Evolutionary conservation across 1,140 invertebrate genomes (phyloP).

Genomic region (Hyles euphorbiae): DNA sequence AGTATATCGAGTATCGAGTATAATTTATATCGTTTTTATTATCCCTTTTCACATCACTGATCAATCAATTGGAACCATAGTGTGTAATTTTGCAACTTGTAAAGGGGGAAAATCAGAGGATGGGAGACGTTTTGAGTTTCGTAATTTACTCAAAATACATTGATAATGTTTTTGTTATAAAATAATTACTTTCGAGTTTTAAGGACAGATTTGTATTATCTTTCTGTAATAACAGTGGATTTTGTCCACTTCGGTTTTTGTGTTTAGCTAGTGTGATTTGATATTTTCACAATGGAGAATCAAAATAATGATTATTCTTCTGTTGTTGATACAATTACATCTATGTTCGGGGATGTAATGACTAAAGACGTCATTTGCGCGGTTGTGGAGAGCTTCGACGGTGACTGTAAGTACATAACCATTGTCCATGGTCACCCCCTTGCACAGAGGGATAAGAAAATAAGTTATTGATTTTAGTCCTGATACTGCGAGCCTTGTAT

Average conservation of each 20-base stretch:
- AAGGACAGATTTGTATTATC: neutral
- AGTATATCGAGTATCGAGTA: no score
- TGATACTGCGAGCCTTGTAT: neutral
- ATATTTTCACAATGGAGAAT: constrained; percentile 16
- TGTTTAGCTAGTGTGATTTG: neutral
- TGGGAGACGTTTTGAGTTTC: neutral
- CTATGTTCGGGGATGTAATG: constrained; percentile 47
- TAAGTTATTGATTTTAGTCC: constrained; percentile 2
- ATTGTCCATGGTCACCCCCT: neutral
- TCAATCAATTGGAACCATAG: no score
- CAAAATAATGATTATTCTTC: constrained; percentile 11
- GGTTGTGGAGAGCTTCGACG: constrained; percentile 47
- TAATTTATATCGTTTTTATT: no score
- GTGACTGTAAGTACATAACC: constrained; percentile 44
- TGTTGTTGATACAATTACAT: constrained; percentile 41
- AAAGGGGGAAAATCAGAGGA: neutral
- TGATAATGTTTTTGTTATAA: constrained; percentile 5
- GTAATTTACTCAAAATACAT: neutral
- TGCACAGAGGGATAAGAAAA: neutral
- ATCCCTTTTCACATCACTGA: no score
- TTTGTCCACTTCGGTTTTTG: neutral
- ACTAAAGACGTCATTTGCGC: constrained; percentile 41
- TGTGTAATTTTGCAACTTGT: no score
- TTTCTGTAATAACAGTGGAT: neutral
- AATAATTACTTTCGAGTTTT: neutral